Base-by-base conservation (phyloP, 2,113 vertebrate species). In the Macroglossus sobrinus region DNA sequence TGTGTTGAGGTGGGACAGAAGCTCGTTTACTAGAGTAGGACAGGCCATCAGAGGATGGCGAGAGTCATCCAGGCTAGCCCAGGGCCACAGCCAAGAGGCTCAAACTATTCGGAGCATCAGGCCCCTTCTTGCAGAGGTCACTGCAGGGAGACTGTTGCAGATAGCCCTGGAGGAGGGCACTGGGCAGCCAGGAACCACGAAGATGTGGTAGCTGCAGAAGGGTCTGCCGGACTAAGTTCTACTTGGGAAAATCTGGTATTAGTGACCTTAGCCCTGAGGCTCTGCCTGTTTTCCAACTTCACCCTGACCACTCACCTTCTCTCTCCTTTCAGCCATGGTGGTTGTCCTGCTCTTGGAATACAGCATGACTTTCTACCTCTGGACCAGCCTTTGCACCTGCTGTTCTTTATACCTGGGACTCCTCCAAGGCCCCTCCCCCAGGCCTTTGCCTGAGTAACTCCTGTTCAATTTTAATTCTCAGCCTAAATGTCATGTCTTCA, bases 221-320 rank as follows among this genome's bases (percentile, higher is more conserved):
- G 38, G 3, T 14, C 30, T 35, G 21, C 21, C 2, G 0, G 55
- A 18, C 50, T 43, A 10, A 19, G 4, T 40, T 64, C 11, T 5
- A 61, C 24, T 38, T 50, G 50, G 50, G 50, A 50, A 50, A 50
- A 50, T 50, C 50, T 50, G 50, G 50, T 50, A 50, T 50, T 50
- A 50, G 15, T 5, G 50, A 50, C 50, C 50, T 50, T 50, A 50
- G 50, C 14, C 50, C 50, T 15, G 50, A 50, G 50, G 14, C 50
- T 50, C 50, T 50, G 50, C 50, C 50, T 16, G 15, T 26, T 28
- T 53, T 59, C 55, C 59, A 10, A 33, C 12, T 40, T 45, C 28
- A 22, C 21, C 22, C 40, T 6, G 5, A 4, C 7, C 35, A 28
- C 13, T 2, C 5, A 2, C 13, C 9, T 2, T 2, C 3, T 24